phyloP scores from a whole-genome alignment of 2,113 vertebrate species.

The Indicator maculatus region DNA sequence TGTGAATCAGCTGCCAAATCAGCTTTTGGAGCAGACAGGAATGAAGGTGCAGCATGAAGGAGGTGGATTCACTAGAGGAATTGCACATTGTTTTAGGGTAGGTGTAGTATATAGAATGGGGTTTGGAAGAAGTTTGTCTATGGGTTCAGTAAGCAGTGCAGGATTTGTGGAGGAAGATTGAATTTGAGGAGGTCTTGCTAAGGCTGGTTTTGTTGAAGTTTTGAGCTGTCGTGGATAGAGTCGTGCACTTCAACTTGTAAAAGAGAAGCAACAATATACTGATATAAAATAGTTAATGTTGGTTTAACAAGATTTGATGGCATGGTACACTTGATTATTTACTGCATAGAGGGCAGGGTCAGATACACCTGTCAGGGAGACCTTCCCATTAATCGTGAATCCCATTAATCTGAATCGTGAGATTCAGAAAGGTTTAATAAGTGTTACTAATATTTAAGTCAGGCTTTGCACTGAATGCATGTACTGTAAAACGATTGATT shows the following conservation, averaged over 20 bases:
- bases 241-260: neutral
- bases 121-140: neutral
- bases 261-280: neutral
- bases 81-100: neutral
- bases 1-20: neutral
- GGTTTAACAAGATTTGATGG: neutral
- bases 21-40: neutral
- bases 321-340: neutral
- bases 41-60: fast-evolving
- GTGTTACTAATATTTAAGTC: neutral
- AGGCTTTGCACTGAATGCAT: neutral
- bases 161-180: neutral
- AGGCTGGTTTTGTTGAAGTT: neutral
- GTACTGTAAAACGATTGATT: neutral
- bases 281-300: neutral
- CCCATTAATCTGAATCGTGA: too few species aligned
- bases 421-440: neutral
- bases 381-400: neutral
- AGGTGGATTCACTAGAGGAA: neutral
- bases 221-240: neutral
- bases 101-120: neutral
- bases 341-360: neutral
- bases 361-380: neutral
- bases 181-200: neutral
- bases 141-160: neutral